Evolutionary conservation across 2,113 vertebrate genomes (phyloP).

Genomic region (Leucopsar rothschildi): DNA sequence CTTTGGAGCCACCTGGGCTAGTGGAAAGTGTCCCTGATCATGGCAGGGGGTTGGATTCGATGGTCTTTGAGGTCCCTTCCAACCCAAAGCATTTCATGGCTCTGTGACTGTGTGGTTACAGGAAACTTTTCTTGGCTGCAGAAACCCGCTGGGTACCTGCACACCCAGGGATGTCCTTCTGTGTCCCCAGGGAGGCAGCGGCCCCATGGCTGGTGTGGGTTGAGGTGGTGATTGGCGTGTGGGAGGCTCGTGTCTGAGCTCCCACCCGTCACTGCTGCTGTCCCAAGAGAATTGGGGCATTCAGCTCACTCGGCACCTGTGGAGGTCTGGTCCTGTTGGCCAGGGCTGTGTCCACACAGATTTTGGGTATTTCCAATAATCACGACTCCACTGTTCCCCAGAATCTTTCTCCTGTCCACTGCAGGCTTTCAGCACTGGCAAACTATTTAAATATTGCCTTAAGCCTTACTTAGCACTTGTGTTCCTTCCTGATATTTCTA

Average conservation of each 20-base stretch:
- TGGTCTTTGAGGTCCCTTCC: not conserved
- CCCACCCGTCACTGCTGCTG: not conserved
- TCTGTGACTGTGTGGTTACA: too few species aligned
- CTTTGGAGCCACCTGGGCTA: rapidly evolving
- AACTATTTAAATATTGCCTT: rapidly evolving
- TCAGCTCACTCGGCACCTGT: not conserved
- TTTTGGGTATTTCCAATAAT: not conserved
- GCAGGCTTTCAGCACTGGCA: not conserved
- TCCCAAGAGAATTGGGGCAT: not conserved
- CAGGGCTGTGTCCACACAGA: rapidly evolving
- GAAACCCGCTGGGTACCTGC: not conserved
- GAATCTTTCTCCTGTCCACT: not conserved
- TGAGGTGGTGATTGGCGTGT: too few species aligned
- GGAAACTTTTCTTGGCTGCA: not conserved
- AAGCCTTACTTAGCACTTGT: too few species aligned
- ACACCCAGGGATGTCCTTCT: not conserved
- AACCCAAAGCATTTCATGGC: rapidly evolving
- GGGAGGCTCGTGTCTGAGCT: not conserved
- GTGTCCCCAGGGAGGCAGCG: not conserved
- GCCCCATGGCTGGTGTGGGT: too few species aligned
- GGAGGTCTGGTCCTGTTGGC: rapidly evolving
- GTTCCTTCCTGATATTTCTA: rapidly evolving
- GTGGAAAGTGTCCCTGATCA: not conserved
- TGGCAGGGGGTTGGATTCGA: not conserved
- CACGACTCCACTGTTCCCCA: rapidly evolving